Conservation (phyloP, 2,113 vertebrate species). For the Mustelus asterias region DNA sequence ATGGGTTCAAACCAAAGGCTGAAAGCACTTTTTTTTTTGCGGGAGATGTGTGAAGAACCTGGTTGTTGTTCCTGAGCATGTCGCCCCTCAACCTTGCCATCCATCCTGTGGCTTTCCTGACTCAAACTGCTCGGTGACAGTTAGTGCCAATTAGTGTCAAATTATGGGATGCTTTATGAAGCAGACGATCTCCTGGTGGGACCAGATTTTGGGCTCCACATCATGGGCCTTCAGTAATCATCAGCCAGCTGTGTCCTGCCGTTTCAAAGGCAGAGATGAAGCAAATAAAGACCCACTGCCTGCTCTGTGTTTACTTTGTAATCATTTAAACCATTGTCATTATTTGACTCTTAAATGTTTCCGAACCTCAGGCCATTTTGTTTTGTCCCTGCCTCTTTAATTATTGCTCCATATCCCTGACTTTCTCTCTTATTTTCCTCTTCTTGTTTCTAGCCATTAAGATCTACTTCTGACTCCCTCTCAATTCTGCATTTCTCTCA, state of each 20-base stretch:
- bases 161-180: conserved; percentile 11
- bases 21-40: background rate
- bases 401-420: background rate
- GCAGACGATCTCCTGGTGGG: background rate
- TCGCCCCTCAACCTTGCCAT: background rate
- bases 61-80: background rate
- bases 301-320: background rate
- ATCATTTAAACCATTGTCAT: background rate
- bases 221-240: background rate
- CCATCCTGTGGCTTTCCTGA: conserved; percentile 13
- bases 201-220: background rate
- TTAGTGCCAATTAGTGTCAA: conserved; percentile 32
- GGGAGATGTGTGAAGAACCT: background rate
- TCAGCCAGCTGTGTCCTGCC: background rate
- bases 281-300: background rate
- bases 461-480: background rate
- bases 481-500: background rate
- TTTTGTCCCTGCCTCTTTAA: background rate
- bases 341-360: background rate
- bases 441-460: background rate
- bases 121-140: background rate
- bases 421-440: background rate
- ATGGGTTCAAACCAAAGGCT: background rate
- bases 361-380: background rate
- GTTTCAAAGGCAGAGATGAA: conserved; percentile 12